Conservation (phyloP, 2,797 vertebrate species). For the Cygnus olor region DNA sequence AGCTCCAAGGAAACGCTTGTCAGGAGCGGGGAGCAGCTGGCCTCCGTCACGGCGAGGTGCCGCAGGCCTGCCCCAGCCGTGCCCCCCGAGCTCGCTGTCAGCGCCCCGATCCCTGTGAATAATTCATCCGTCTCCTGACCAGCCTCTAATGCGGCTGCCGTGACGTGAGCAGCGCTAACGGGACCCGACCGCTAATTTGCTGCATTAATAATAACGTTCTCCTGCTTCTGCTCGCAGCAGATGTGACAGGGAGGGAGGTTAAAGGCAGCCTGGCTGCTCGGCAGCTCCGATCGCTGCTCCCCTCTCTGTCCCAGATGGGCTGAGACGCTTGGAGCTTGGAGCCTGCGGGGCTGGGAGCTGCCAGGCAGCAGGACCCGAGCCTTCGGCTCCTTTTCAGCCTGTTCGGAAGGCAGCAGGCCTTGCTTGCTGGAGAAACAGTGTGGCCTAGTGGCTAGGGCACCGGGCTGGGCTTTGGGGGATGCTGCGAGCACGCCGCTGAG, state of each 20-base stretch:
- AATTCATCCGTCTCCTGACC: neutral
- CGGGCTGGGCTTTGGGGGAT: neutral
- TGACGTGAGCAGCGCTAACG: neutral
- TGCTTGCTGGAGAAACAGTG: neutral
- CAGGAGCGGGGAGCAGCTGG: neutral
- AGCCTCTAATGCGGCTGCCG: neutral
- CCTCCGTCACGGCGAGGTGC: neutral
- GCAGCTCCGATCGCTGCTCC: neutral
- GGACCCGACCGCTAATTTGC: neutral
- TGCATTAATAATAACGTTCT: neutral
- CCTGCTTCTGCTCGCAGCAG: neutral
- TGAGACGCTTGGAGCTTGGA: fast-evolving
- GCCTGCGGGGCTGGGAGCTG: neutral
- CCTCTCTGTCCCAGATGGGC: neutral
- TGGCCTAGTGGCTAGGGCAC: neutral
- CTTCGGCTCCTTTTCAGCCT: neutral
- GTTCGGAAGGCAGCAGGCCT: neutral
- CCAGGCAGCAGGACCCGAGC: neutral
- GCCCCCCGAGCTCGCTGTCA: neutral
- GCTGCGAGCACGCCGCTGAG: fast-evolving
- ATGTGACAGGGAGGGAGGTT: neutral
- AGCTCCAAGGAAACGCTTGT: neutral
- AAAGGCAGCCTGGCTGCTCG: neutral
- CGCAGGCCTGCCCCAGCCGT: neutral
- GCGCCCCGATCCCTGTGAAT: neutral